A percentile compares a stretch with the other conserved stretches of the same genome.
These are phyloP conservation scores for Apamea epomidion DNA, from an alignment of 2,888 invertebrate genomes.

Conservation along the genomic window DNA sequence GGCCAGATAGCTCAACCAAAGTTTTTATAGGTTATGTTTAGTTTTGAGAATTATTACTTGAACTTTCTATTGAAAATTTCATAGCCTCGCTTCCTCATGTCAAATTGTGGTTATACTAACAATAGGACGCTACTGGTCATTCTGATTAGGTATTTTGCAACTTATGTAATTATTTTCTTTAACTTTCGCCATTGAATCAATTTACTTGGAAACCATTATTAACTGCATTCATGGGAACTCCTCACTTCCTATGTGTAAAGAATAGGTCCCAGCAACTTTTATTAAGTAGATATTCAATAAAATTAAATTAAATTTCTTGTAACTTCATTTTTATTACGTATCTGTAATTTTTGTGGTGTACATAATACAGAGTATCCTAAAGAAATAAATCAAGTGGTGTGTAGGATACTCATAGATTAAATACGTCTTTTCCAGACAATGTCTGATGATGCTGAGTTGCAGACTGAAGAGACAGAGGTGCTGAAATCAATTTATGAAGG, in stretches of 20 bases:
- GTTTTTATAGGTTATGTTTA: conserved; percentile 49
- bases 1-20: neutral
- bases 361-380: neutral
- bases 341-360: neutral
- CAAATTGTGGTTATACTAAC: conserved; percentile 4
- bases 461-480: conserved; percentile 97
- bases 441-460: conserved; percentile 92
- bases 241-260: neutral
- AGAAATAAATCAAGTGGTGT: neutral
- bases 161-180: conserved; percentile 20
- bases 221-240: neutral
- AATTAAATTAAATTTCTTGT: neutral
- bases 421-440: conserved; percentile 67
- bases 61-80: neutral
- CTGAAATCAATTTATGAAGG: conserved; percentile 98
- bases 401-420: neutral
- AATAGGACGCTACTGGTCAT: neutral
- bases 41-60: neutral
- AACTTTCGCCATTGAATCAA: neutral
- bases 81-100: neutral
- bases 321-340: neutral
- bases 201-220: neutral
- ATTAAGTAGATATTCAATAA: too few species aligned
- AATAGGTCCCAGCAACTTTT: too few species aligned
- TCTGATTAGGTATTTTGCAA: neutral